phyloP scores from a whole-genome alignment of 2,888 invertebrate species.

The Lepeophtheirus nordmannii region DNA sequence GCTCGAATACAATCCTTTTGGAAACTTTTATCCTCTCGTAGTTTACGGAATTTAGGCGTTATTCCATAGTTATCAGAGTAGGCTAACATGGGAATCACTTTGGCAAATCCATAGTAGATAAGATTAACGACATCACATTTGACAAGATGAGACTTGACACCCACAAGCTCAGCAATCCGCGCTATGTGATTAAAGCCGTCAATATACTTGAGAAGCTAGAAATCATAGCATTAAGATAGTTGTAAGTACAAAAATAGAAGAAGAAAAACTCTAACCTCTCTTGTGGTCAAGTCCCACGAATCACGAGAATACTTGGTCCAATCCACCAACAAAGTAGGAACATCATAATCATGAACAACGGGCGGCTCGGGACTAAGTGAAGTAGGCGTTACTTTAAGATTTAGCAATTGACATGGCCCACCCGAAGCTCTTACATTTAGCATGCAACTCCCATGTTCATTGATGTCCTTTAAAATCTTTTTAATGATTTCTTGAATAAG shows the following conservation, averaged over 20 bases:
- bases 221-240: neutral
- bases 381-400: constrained; percentile 68
- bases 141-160: constrained; percentile 81
- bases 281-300: constrained; percentile 85
- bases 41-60: constrained; percentile 52
- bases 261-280: constrained; percentile 47
- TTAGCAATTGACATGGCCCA: constrained; percentile 62
- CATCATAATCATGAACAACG: constrained; percentile 69
- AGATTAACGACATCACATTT: constrained; percentile 87
- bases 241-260: constrained; percentile 4
- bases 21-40: constrained; percentile 49
- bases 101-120: constrained; percentile 56
- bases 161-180: constrained; percentile 71
- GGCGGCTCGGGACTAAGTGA: constrained; percentile 53
- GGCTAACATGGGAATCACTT: constrained; percentile 60
- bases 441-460: constrained; percentile 59
- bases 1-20: constrained; percentile 46
- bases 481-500: constrained; percentile 58
- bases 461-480: constrained; percentile 63
- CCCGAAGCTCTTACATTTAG: constrained; percentile 34
- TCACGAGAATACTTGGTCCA: constrained; percentile 48
- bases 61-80: constrained; percentile 72
- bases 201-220: constrained; percentile 62
- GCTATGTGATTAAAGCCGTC: constrained; percentile 84
- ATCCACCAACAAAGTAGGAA: constrained; percentile 62